Conservation (phyloP, 1,140 invertebrate species). For the Globodera ellingtonae region DNA sequence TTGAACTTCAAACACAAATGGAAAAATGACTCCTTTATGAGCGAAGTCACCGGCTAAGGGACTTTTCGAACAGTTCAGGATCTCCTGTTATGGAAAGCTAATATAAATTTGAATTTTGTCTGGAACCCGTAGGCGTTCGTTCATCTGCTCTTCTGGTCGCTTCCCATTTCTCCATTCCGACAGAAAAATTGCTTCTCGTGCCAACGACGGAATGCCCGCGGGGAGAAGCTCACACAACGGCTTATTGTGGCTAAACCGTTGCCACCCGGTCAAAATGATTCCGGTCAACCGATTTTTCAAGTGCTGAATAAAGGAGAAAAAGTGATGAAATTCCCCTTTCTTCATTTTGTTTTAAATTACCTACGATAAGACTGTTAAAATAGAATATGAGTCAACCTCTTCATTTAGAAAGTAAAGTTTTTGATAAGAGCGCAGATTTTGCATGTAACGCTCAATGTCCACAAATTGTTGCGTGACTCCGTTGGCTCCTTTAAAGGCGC, state of each 20-base stretch:
- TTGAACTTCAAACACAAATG: slow-evolving; percentile 23
- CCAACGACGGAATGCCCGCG: slow-evolving; percentile 76
- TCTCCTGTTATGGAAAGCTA: slow-evolving; percentile 20
- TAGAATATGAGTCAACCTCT: not conserved
- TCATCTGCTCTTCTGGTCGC: not conserved
- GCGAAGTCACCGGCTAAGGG: not conserved
- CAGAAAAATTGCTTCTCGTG: slow-evolving; percentile 34
- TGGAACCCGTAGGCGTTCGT: not conserved
- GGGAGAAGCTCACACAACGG: slow-evolving; percentile 85
- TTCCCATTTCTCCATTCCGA: slow-evolving; percentile 18
- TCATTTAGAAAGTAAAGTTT: slow-evolving; percentile 35
- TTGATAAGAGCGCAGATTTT: slow-evolving; percentile 51
- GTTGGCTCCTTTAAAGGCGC: slow-evolving; percentile 59
- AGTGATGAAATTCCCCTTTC: not conserved
- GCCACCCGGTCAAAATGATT: slow-evolving; percentile 57
- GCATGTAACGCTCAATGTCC: slow-evolving; percentile 42
- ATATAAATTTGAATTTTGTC: not conserved
- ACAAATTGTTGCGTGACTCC: slow-evolving; percentile 53
- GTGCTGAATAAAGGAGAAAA: slow-evolving; percentile 31
- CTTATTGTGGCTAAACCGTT: slow-evolving; percentile 82
- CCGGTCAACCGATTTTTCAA: slow-evolving; percentile 30
- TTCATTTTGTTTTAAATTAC: not conserved
- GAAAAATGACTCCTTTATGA: slow-evolving; percentile 34
- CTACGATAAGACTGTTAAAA: slow-evolving; percentile 5
- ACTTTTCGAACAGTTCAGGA: slow-evolving; percentile 8